A percentile compares a stretch with the other conserved stretches of the same genome.
These are phyloP conservation scores for Nannoperca australis DNA, from an alignment of 2,797 vertebrate genomes.

Conservation along the genomic window DNA sequence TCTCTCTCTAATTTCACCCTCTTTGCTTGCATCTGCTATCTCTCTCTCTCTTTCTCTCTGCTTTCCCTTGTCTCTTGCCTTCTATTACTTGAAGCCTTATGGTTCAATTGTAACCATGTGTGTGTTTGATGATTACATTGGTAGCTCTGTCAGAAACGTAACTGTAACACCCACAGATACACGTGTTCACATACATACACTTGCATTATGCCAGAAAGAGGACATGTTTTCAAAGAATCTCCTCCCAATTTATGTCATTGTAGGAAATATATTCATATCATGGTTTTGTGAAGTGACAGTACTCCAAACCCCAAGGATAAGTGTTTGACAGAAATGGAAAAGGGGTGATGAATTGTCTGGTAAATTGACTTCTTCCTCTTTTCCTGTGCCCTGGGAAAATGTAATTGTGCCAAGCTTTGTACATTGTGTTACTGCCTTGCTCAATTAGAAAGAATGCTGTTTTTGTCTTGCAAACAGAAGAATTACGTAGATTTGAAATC, in stretches of 20 bases:
- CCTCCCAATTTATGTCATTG: slow-evolving; percentile 57
- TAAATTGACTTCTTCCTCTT: slow-evolving; percentile 63
- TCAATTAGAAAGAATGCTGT: slow-evolving; percentile 61
- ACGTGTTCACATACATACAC: background rate
- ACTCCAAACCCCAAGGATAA: slow-evolving; percentile 60
- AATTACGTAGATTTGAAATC: slow-evolving; percentile 54
- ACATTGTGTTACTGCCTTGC: slow-evolving; percentile 60
- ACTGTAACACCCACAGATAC: slow-evolving; percentile 34
- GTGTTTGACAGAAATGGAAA: slow-evolving; percentile 71
- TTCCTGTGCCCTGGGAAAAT: slow-evolving; percentile 55
- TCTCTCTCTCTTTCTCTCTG: slow-evolving; percentile 32
- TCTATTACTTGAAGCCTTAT: slow-evolving; percentile 69
- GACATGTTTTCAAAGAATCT: slow-evolving; percentile 48
- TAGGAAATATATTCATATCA: slow-evolving; percentile 69
- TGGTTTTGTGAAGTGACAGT: slow-evolving; percentile 70
- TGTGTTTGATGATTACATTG: slow-evolving; percentile 74
- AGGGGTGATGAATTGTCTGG: slow-evolving; percentile 51
- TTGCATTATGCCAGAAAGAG: slow-evolving; percentile 41
- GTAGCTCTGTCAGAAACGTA: slow-evolving; percentile 71
- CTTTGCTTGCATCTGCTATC: slow-evolving; percentile 46
- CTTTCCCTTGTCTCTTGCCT: slow-evolving; percentile 43
- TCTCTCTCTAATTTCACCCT: slow-evolving; percentile 28
- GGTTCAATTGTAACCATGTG: slow-evolving; percentile 78
- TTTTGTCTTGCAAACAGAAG: slow-evolving; percentile 66
- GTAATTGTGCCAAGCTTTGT: slow-evolving; percentile 63